Conservation (phyloP, 2,113 vertebrate genomes). For the Boulengeromyrus knoepffleri region DNA sequence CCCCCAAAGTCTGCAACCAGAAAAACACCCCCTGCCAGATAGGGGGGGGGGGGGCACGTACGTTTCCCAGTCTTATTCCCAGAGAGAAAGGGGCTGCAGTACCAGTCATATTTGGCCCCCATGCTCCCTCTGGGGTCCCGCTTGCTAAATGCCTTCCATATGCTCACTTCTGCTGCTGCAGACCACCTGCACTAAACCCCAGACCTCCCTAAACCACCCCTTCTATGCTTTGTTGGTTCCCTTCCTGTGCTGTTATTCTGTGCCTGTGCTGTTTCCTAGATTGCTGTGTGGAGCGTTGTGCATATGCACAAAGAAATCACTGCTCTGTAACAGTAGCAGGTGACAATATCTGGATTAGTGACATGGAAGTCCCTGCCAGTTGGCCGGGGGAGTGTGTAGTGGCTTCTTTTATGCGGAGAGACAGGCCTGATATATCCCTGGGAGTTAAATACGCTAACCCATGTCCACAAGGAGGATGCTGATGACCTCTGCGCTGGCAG, state of each 20-base stretch:
- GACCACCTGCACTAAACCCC: conserved; percentile 50
- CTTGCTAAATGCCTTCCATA: conserved; percentile 51
- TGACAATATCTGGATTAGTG: background rate
- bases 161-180: conserved; percentile 52
- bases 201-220: conserved; percentile 27
- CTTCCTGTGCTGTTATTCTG: background rate
- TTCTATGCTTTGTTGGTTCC: background rate
- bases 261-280: background rate
- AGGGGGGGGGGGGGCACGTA: conserved; percentile 26
- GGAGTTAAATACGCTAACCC: background rate
- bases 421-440: background rate
- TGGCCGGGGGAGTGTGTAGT: background rate
- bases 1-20: background rate
- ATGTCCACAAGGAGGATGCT: background rate
- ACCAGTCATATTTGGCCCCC: conserved; percentile 37
- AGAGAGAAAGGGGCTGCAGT: conserved; percentile 17
- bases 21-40: background rate
- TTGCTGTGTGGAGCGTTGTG: too few relatives aligned
- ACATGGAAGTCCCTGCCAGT: background rate
- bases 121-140: conserved; percentile 31
- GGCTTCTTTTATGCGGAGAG: background rate
- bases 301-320: background rate
- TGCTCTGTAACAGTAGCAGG: background rate
- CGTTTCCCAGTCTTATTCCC: conserved; percentile 34
- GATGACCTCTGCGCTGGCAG: background rate